Evolutionary conservation across 2,797 vertebrate species (phyloP), one percentile per base, ranked within the genome.

Genomic region (Dallia pectoralis): DNA sequence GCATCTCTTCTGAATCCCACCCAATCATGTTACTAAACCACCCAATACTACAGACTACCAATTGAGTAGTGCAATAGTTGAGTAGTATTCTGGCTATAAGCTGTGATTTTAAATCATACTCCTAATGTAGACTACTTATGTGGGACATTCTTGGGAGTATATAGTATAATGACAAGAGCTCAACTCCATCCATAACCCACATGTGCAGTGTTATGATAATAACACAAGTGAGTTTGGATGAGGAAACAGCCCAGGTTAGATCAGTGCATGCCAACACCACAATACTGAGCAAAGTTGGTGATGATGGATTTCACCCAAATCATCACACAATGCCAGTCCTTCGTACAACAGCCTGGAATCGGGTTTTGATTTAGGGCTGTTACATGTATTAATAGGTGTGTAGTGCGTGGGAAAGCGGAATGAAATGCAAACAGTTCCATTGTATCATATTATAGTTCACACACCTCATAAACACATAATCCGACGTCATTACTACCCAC

Each of bases 381-480:
- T 19, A 4, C 16, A 18, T 29, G 27, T 64, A 25, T 2, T 30
- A 32, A 32, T 30, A 19, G 9, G 6, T 15, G 18, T 18, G 30
- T 30, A 25, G 27, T 1, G 12, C 30, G 29, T 16, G 4, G 30
- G 62, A 32, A 32, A 64, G 16, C 4, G 18, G 29, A 29, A 27
- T 16, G 14, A 16, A 32, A 32, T 6, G 2, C n/a, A 29, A 30
- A 30, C 27, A 59, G 53, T 19, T 18, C 62, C 7, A 29, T 33
- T 32, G 12, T 19, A 59, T 22, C 18, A 22, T 59, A 4, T 59
- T n/a, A 8, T 27, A 32, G 62, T 64, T 64, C 16, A 29, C 16
- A 29, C 62, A 64, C 62, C 62, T 64, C 29, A 7, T 64, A 32
- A 64, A 64, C 62, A 64, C 29, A 18, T 29, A 66, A 66, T 36